Evolutionary conservation across 2,113 vertebrate species (phyloP).

Genomic region (Hydrolagus affinis): DNA sequence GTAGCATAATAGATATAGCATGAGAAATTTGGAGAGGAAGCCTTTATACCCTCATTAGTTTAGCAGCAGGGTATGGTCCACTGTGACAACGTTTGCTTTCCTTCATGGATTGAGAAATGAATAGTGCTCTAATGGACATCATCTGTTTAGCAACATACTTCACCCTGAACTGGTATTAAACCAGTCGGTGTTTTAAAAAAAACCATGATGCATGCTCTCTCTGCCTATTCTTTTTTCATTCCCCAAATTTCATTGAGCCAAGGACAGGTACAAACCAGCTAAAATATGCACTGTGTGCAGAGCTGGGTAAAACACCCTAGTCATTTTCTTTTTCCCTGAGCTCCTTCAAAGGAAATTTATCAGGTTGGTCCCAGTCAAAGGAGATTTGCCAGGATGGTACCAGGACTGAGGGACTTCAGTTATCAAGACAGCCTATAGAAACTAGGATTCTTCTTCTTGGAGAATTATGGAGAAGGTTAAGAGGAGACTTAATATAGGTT

Average conservation of each 20-base stretch:
- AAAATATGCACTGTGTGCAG: too few relatives aligned
- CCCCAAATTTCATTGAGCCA: background rate
- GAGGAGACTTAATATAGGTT: too few relatives aligned
- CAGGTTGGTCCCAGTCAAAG: too few relatives aligned
- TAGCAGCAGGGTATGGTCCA: background rate
- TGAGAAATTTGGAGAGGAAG: constrained; percentile 3
- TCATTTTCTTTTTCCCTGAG: too few relatives aligned
- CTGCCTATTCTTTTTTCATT: background rate
- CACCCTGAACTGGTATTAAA: background rate
- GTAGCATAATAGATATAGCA: background rate
- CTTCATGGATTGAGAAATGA: background rate
- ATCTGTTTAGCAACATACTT: background rate
- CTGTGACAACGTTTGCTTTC: background rate
- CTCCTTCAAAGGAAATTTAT: too few relatives aligned
- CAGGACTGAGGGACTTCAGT: too few relatives aligned
- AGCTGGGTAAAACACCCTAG: too few relatives aligned
- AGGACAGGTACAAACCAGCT: background rate
- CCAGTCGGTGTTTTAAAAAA: background rate
- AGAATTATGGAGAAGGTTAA: too few relatives aligned
- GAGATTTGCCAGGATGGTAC: too few relatives aligned
- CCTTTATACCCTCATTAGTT: background rate
- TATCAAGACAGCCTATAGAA: too few relatives aligned
- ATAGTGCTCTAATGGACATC: background rate
- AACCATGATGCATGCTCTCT: too few relatives aligned
- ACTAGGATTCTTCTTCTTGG: too few relatives aligned